Conservation (phyloP, 2,797 vertebrate genomes). For the Spea hammondii region DNA sequence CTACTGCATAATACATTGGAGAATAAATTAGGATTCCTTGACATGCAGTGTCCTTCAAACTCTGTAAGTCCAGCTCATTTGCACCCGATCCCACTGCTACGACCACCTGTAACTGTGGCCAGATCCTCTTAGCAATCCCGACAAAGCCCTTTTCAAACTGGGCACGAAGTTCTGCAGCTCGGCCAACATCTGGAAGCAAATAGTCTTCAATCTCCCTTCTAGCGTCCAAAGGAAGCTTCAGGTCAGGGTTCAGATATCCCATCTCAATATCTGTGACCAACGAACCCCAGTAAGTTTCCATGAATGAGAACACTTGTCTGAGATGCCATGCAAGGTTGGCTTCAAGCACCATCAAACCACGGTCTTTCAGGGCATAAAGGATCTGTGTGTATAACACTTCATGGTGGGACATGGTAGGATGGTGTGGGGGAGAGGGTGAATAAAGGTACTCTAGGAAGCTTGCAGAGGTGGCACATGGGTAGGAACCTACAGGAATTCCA, state of each 20-base stretch:
- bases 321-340: conserved; percentile 76
- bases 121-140: conserved; percentile 78
- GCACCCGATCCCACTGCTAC: conserved; percentile 75
- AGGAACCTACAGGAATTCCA: conserved; percentile 72
- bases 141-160: conserved; percentile 72
- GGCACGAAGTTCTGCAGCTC: conserved; percentile 70
- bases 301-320: conserved; percentile 72
- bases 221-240: conserved; percentile 64
- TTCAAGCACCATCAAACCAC: conserved; percentile 73
- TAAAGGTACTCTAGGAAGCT: conserved; percentile 72
- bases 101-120: conserved; percentile 83
- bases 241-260: conserved; percentile 68
- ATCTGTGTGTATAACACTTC: conserved; percentile 78
- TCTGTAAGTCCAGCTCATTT: conserved; percentile 78
- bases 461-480: conserved; percentile 53
- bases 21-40: conserved; percentile 83
- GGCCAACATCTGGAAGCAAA: conserved; percentile 65
- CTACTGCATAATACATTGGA: conserved; percentile 77
- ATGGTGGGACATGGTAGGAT: conserved; percentile 65
- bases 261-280: conserved; percentile 74
- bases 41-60: conserved; percentile 75
- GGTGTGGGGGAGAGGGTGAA: conserved; percentile 66
- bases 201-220: conserved; percentile 65
- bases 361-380: conserved; percentile 76
- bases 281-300: conserved; percentile 72